Evolutionary conservation across 2,888 invertebrate species (phyloP), one percentile per base, ranked within the genome.

Genomic region (Chesias legatella): DNA sequence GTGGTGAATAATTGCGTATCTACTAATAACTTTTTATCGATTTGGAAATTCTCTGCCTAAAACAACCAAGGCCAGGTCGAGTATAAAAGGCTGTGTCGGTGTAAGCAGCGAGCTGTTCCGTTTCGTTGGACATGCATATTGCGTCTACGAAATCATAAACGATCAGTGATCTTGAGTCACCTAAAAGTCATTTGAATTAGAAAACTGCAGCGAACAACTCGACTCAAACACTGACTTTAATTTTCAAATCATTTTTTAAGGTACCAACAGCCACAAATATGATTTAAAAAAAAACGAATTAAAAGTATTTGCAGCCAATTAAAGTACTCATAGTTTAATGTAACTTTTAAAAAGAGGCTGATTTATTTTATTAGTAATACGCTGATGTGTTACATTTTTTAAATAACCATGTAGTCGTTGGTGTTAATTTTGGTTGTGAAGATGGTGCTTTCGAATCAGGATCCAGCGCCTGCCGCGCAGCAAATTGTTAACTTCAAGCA

Each of bases 401-500:
- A 1, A 5, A 25, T 20, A 9, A 37, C 20, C 1, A 52, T 47
- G 52, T 40, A 44, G 25, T 7, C 37, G 1, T 22, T 48, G 3
- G 9, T 48, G 31, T 3, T 44, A 13, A 5, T 48, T 26, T 6
- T 53, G 28, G n/a, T 48, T 17, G 13, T 36, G 33, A 39, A 23
- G 33, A 32, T 46, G 46, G 42, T 27, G 10, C 32, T 30, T 17
- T 25, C 39, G 10, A 53, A 53, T 20, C 45, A 60, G 22, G 69
- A 68, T 53, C 66, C 73, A 0, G 71, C 68, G 55, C 64, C 67
- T 0, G 68, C 69, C 0, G 63, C 60, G 1, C 62, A 74, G 28
- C 79, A 79, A 47, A 68, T 77, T 3, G 47, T 77, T n/a, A 29
- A 54, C 22, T 79, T 77, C 37, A 73, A 71, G 27, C 54, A 70